Evolutionary conservation across 2,113 vertebrate genomes (phyloP), one percentile per base, ranked within the genome.

Genomic region (Seriola rivoliana): DNA sequence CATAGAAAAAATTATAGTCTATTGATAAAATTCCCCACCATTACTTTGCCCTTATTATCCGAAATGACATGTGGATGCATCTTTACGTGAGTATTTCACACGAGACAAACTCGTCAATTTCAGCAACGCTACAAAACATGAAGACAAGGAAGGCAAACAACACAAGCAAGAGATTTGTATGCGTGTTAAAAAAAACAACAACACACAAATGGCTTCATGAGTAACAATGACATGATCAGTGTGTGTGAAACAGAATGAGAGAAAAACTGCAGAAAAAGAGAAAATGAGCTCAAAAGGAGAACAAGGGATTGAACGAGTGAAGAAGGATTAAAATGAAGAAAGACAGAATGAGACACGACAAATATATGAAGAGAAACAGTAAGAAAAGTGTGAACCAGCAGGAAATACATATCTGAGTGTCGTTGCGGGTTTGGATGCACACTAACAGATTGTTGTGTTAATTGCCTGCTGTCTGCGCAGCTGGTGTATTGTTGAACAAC

Each of bases 391-490:
- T 70, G 29, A 67, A 73, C 4, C 4, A 17, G 44, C 23, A n/a
- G 48, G 48, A 70, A 84, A 65, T 44, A 75, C 58, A 77, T 42
- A 62, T 67, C 13, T 6, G 46, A 58, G 70, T 62, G 65, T 80
- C 71, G 32, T 55, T 21, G 21, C 71, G 62, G 34, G 57, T 38
- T 60, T n/a, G 16, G 55, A 72, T 71, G 38, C 71, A 52, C 54
- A 76, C 46, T 8, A 83, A 74, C 84, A 91, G 85, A 88, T 72
- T 88, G 85, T 55, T 64, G 78, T 64, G 65, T 79, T 86, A 85
- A 88, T 75, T 79, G 70, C 87, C 81, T 83, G 84, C 82, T 89
- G 84, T 69, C 83, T 71, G 72, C 11, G 16, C 88, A 88, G 88
- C 85, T 87, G 77, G 71, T 90, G 73, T 82, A 70, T 25, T 78